phyloP scores from a whole-genome alignment of 2,797 vertebrate species.

The Mycteria americana region DNA sequence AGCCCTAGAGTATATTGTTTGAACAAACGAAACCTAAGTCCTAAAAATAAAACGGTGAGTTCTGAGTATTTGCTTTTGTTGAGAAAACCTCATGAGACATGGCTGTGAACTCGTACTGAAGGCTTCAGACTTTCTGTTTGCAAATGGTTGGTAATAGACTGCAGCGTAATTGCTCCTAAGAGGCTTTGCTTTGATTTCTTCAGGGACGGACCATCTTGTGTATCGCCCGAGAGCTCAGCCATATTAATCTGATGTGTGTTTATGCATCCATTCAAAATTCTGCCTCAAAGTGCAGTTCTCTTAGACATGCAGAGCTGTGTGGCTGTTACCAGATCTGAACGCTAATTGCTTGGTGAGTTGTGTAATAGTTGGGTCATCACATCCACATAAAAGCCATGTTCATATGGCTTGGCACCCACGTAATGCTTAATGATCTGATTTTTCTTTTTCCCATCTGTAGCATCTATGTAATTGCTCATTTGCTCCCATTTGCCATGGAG shows the following conservation, averaged over 20 bases:
- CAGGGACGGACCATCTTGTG: background rate
- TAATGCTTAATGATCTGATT: background rate
- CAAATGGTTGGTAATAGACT: background rate
- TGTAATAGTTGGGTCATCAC: background rate
- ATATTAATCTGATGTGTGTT: rapidly evolving
- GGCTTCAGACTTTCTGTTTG: background rate
- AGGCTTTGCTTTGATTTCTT: background rate
- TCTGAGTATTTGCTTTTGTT: background rate
- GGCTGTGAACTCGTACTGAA: background rate
- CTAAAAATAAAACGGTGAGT: background rate
- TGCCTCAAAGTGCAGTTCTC: background rate
- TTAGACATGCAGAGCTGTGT: background rate
- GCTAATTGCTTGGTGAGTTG: background rate
- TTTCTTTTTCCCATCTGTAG: background rate
- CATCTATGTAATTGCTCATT: background rate
- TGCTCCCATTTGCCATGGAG: background rate
- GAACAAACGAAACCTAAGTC: background rate
- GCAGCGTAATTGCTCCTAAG: background rate
- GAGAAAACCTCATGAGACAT: background rate
- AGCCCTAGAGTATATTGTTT: background rate
- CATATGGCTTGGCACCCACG: background rate
- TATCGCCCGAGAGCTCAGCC: background rate
- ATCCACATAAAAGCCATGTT: background rate
- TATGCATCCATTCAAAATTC: background rate
- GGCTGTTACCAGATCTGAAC: background rate